Evolutionary conservation across 1,140 invertebrate species (phyloP), one percentile per base, ranked within the genome.

Genomic region (Euwallacea fornicatus): DNA sequence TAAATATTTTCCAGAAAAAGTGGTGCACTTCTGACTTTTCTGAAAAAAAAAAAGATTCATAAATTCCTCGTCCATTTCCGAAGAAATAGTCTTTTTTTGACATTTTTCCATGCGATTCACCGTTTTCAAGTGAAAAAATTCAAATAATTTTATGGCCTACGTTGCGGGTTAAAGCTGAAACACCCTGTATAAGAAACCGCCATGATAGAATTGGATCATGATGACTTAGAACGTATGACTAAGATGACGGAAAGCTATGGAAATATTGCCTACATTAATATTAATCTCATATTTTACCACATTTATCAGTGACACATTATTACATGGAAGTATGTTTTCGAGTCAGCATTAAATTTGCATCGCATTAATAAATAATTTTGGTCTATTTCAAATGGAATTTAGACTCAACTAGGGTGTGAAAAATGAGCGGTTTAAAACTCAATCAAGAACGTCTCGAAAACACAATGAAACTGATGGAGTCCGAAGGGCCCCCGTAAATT

Each of bases 381-480:
- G 21, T 33, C 21, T 33, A 4, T 33, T 33, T 33, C 21, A 33
- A 33, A 33, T 33, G 21, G 21, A 33, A 33, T 33, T 33, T 33
- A 33, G 21, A 33, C 21, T 33, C 21, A 33, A 33, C 21, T 33
- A 33, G 21, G 21, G 21, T 33, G 21, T 33, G 21, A 33, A 33
- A 33, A 33, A 33, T 33, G 21, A 33, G 21, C 21, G 21, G 21
- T 33, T 33, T 33, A 33, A 33, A 33, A 65, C 63, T 55, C 54
- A 65, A 65, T 65, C 63, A 55, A 55, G 33, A 42, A 54, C 42
- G 42, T 15, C 53, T 46, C 15, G 15, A 9, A 54, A 65, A 65
- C 54, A 55, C 8, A 65, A 65, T 65, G 16, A 55, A 65, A 65
- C 41, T 42, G 63, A 65, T 65, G 47, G 63, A 65, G 16, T 54